Base-by-base conservation (phyloP, 37 sponge, comb jelly and placozoan genomes). In the Cladorhizidae sp. region DNA sequence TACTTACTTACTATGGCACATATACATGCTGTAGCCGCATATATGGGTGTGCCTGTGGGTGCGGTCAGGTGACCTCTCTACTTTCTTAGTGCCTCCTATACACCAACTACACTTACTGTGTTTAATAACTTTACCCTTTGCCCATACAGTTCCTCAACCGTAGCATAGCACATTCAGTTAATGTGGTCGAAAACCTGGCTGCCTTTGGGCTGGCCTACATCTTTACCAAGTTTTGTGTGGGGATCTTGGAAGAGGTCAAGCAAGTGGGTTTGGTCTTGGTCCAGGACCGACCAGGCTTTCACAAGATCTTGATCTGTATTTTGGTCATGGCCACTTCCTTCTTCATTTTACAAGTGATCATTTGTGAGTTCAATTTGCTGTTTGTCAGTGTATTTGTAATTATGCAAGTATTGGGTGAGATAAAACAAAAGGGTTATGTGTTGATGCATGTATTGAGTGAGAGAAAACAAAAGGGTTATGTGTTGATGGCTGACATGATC, bases 211-310 rank as follows among this genome's bases (percentile, higher is more conserved):
- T 89, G 71, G 85, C 85, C 21, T 89, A 84, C 52, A 68, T 80
- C 26, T 35, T 89, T 29, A 80, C 79, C 26, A 89, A 89, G 59
- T 74, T 89, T 41, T 83, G 78, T 75, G 75, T 79, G 45, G 85
- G 85, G 9, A 58, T 84, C 28, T 39, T 89, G 50, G 76, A 65
- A 26, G 89, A 83, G 56, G 68, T 79, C 26, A 78, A 78, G 38
- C 85, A 89, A 40, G 89, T 73, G 58, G 85, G 89, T 32, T 49
- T 89, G 68, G 89, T 89, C 26, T 59, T 89, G 74, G 89, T 89
- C 22, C 77, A 88, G 5, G 88, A 88, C 42, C 57, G 78, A 40
- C 74, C 65, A 14, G 74, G 85, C 29, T 67, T 84, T 57, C 69
- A 73, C 71, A 83, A 71, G 69, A 67, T 79, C 18, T 45, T 83